Percentiles rank a stretch among this genome's conserved stretches.
phyloP scores from a whole-genome alignment of 2,797 vertebrate species.

The Ctenosaura bakeri region DNA sequence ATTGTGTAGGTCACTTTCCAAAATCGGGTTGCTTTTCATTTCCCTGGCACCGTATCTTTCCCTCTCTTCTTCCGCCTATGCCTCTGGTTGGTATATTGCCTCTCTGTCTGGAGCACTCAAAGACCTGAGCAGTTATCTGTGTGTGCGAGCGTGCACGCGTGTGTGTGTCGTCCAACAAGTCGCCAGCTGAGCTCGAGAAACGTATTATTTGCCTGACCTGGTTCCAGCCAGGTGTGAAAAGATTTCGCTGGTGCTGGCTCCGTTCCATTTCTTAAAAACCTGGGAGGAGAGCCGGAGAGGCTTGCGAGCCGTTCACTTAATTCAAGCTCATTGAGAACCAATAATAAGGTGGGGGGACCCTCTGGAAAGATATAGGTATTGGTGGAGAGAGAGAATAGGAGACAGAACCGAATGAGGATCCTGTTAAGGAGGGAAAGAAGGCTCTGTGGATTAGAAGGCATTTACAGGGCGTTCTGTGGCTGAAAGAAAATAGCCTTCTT shows the following conservation, averaged over 20 bases:
- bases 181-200: conserved; percentile 67
- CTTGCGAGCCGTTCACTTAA: conserved; percentile 54
- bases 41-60: conserved; percentile 47
- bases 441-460: conserved; percentile 64
- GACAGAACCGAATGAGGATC: conserved; percentile 32
- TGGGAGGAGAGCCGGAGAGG: conserved; percentile 64
- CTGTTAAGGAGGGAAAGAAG: conserved; percentile 9
- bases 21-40: neutral
- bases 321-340: conserved; percentile 45
- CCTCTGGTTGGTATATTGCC: conserved; percentile 60
- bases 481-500: conserved; percentile 56
- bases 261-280: conserved; percentile 64
- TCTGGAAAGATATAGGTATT: neutral
- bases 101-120: conserved; percentile 67
- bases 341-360: neutral
- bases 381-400: conserved; percentile 19
- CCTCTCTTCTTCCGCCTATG: conserved; percentile 52
- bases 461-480: conserved; percentile 54
- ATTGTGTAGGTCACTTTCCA: neutral
- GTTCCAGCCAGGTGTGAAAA: conserved; percentile 81
- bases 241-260: conserved; percentile 72
- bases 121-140: conserved; percentile 59
- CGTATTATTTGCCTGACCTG: conserved; percentile 80
- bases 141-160: conserved; percentile 52
- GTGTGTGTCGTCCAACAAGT: conserved; percentile 73